Conservation (phyloP, 1,140 invertebrate species). For the Heliconius hermathena region DNA sequence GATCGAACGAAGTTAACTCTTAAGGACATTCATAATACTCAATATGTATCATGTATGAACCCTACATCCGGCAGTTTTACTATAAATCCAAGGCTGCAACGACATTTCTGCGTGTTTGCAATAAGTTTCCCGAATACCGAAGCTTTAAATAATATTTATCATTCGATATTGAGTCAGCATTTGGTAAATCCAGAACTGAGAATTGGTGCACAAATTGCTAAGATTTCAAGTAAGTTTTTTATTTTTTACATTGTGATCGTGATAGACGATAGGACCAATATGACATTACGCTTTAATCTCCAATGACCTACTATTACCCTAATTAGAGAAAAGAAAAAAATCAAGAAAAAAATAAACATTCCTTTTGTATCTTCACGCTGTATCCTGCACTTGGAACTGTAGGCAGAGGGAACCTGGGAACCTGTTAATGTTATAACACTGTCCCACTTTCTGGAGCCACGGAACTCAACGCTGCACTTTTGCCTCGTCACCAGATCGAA, state of each 20-base stretch:
- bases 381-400: too few relatives aligned
- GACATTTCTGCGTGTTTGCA: constrained; percentile 97
- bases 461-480: too few relatives aligned
- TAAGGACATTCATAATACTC: constrained; percentile 98
- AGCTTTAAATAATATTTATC: constrained; percentile 94
- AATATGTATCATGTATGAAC: constrained; percentile 98
- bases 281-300: too few relatives aligned
- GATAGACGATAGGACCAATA: too few relatives aligned
- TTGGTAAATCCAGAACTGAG: constrained; percentile 90
- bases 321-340: too few relatives aligned
- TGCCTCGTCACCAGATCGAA: too few relatives aligned
- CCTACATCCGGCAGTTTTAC: constrained; percentile 98
- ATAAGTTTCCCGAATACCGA: constrained; percentile 95
- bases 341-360: too few relatives aligned
- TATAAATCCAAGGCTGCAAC: constrained; percentile 95
- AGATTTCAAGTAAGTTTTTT: constrained; percentile 77
- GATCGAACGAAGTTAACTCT: constrained; percentile 94
- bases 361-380: too few relatives aligned
- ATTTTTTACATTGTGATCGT: background rate
- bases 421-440: too few relatives aligned
- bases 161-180: constrained; percentile 93
- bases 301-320: too few relatives aligned
- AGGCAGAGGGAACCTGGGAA: too few relatives aligned
- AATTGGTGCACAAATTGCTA: constrained; percentile 85
- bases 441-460: too few relatives aligned